These are phyloP conservation scores for Cavia porcellus DNA, from an alignment of 2,113 vertebrate species.

Conservation along the genomic window DNA sequence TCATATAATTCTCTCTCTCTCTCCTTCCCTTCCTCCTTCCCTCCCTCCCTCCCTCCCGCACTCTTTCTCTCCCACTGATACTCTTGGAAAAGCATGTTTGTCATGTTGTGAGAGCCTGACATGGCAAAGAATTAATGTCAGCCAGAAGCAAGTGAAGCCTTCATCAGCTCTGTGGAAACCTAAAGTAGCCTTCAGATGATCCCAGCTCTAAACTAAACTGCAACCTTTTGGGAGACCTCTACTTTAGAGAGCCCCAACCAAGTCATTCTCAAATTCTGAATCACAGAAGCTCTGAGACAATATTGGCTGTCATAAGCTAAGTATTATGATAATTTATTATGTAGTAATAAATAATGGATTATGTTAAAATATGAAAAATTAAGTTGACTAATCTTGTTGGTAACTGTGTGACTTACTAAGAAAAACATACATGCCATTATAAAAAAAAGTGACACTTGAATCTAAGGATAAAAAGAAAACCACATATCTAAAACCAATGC, in stretches of 20 bases:
- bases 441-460: background rate
- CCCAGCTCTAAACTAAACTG: background rate
- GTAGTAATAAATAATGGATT: background rate
- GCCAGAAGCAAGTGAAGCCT: background rate
- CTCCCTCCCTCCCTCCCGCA: background rate
- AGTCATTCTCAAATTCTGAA: background rate
- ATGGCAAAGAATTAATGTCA: background rate
- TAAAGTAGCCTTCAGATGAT: background rate
- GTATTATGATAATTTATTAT: background rate
- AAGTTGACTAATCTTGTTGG: background rate
- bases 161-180: background rate
- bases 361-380: constrained; percentile 35
- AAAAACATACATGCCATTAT: constrained; percentile 3
- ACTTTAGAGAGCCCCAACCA: background rate
- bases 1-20: background rate
- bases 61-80: background rate
- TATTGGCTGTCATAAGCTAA: background rate
- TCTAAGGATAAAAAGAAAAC: background rate
- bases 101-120: background rate
- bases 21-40: too few species aligned
- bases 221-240: background rate
- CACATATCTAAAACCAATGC: background rate
- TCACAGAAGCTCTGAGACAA: background rate
- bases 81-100: background rate
- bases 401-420: background rate